A percentile compares a stretch with the other conserved stretches of the same genome.
Conservation (phyloP, 2,888 invertebrate species). For the Mimas tiliae region DNA sequence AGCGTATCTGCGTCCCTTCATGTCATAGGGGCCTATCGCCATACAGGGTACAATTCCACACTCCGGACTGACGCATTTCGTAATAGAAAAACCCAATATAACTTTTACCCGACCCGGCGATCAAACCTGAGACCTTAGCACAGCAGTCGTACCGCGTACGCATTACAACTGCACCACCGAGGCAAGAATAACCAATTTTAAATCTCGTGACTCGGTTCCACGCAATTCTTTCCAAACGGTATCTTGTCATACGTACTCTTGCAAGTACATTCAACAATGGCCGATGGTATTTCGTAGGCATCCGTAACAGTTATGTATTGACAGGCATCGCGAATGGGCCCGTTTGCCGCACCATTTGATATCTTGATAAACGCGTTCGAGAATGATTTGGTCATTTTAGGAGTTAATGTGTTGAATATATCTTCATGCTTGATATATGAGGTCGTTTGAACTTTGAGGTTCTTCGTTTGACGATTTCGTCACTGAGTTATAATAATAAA, state of each 20-base stretch:
- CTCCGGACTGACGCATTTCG: too few relatives aligned
- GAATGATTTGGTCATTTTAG: constrained; percentile 24
- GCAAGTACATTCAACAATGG: constrained; percentile 33
- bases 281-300: constrained; percentile 28
- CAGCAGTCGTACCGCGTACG: too few relatives aligned
- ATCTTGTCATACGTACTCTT: constrained; percentile 20
- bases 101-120: too few relatives aligned
- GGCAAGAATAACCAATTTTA: neutral
- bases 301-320: constrained; percentile 30
- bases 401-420: constrained; percentile 12
- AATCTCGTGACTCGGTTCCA: neutral
- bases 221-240: neutral
- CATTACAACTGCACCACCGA: too few relatives aligned
- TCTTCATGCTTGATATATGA: neutral
- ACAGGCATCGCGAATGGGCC: constrained; percentile 22
- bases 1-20: too few relatives aligned
- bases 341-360: constrained; percentile 21
- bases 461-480: neutral
- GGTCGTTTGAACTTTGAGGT: neutral
- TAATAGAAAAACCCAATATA: too few relatives aligned
- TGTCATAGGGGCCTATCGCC: too few relatives aligned
- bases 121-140: too few relatives aligned
- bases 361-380: constrained; percentile 31
- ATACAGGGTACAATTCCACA: too few relatives aligned
- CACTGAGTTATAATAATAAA: neutral